Conservation (phyloP, 2,888 invertebrate genomes). For the Hartigia nigra region DNA sequence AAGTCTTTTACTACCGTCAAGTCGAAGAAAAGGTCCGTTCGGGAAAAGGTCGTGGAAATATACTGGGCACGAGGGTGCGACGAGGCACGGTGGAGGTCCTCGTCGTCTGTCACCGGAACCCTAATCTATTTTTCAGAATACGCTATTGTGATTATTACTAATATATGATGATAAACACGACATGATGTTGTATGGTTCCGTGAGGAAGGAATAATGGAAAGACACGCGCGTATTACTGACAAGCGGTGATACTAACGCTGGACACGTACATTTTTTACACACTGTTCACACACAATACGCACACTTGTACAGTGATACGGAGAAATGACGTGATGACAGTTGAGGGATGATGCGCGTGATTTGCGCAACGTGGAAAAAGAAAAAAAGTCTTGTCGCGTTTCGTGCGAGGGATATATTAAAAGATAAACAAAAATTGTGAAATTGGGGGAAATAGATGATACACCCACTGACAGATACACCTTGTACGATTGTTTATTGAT, state of each 20-base stretch:
- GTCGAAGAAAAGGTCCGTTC: not conserved
- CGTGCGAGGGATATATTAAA: conserved; percentile 27
- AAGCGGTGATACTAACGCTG: not conserved
- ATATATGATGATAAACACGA: conserved; percentile 52
- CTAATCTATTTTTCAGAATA: conserved; percentile 66
- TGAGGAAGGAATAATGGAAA: not conserved
- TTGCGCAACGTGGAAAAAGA: not conserved
- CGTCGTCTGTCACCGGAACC: conserved; percentile 61
- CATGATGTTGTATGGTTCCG: not conserved
- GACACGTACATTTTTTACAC: conserved; percentile 1
- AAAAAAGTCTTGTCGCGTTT: not conserved
- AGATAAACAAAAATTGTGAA: conserved; percentile 41
- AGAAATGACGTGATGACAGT: not conserved
- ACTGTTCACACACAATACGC: not conserved
- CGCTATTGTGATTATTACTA: conserved; percentile 65
- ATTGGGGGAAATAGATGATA: conserved; percentile 23
- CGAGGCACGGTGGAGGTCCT: conserved; percentile 33
- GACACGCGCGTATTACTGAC: not conserved
- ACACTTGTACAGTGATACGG: not conserved
- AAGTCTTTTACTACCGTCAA: not conserved
- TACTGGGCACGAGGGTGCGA: not conserved
- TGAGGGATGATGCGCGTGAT: not conserved
- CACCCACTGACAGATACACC: conserved; percentile 40
- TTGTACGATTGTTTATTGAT: conserved; percentile 57
- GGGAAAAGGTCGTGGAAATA: not conserved